Evolutionary conservation across 2,113 vertebrate genomes (phyloP).

Genomic region (Nannobrachium achirus): DNA sequence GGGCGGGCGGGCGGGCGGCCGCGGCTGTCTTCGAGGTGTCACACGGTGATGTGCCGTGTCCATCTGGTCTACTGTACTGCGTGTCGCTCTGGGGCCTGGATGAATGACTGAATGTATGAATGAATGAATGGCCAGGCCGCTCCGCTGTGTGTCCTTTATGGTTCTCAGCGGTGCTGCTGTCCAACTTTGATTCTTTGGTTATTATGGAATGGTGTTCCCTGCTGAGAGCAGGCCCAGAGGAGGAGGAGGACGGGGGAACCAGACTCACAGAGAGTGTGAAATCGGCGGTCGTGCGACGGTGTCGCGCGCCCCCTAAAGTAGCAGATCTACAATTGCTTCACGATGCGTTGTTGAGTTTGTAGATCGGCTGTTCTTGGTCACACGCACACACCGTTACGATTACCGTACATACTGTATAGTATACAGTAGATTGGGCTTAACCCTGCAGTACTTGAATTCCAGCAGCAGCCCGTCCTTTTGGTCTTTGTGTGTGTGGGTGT

Average conservation of each 20-base stretch:
- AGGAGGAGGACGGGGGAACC: slow-evolving; percentile 68
- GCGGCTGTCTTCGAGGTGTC: slow-evolving; percentile 73
- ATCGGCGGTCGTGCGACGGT: slow-evolving; percentile 57
- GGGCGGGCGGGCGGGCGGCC: slow-evolving; percentile 56
- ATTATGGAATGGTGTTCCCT: slow-evolving; percentile 71
- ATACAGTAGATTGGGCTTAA: slow-evolving; percentile 58
- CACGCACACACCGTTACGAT: too few relatives aligned
- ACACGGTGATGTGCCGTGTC: slow-evolving; percentile 70
- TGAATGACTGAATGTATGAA: slow-evolving; percentile 36
- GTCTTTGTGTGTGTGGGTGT: slow-evolving; percentile 31
- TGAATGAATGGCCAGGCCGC: slow-evolving; percentile 69
- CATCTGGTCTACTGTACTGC: slow-evolving; percentile 66
- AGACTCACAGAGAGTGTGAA: slow-evolving; percentile 70
- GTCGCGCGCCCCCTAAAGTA: too few relatives aligned
- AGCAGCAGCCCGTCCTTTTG: slow-evolving; percentile 39
- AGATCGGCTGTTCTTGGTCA: too few relatives aligned
- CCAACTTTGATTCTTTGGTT: slow-evolving; percentile 76
- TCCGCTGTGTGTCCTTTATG: slow-evolving; percentile 72
- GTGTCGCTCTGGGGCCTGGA: slow-evolving; percentile 59
- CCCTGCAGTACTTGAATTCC: slow-evolving; percentile 28
- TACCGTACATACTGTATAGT: slow-evolving; percentile 60
- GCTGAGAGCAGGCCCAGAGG: slow-evolving; percentile 66
- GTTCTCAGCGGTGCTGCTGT: slow-evolving; percentile 69
- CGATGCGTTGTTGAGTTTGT: too few relatives aligned
- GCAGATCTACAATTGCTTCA: too few relatives aligned